These are phyloP conservation scores for Hyperoplus lanceolatus DNA, from an alignment of 2,797 vertebrate genomes.

Conservation along the genomic window DNA sequence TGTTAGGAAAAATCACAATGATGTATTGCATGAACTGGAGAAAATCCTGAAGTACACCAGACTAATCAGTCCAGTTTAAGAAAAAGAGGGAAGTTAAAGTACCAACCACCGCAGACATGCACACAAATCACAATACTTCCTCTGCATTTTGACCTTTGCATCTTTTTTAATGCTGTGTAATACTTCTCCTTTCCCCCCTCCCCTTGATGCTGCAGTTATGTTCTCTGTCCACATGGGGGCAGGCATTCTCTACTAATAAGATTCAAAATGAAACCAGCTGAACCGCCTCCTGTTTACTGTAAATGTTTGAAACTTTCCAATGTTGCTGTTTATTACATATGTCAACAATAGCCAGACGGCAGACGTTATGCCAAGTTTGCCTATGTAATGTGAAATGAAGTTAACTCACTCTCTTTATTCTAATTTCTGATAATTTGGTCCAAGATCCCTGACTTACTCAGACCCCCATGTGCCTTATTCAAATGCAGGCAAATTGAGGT, in stretches of 20 bases:
- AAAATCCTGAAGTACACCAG: neutral
- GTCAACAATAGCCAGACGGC: neutral
- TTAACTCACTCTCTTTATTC: constrained; percentile 3
- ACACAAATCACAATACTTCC: constrained; percentile 58
- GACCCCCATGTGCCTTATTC: constrained; percentile 50
- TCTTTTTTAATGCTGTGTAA: constrained; percentile 5
- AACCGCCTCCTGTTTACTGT: constrained; percentile 65
- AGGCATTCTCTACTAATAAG: constrained; percentile 31
- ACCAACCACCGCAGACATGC: neutral
- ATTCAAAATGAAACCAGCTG: constrained; percentile 50
- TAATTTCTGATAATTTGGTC: neutral
- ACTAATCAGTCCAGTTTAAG: neutral
- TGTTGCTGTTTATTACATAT: constrained; percentile 1
- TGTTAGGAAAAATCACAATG: neutral
- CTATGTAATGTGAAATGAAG: neutral
- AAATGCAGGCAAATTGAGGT: constrained; percentile 80
- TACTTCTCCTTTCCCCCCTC: constrained; percentile 41
- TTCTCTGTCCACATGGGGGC: constrained; percentile 69
- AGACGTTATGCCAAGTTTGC: neutral
- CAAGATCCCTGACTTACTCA: neutral
- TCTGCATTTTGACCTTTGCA: constrained; percentile 17
- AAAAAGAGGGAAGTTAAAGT: neutral
- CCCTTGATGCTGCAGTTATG: constrained; percentile 21
- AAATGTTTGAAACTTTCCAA: constrained; percentile 47
- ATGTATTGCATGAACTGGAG: neutral